Evolutionary conservation across 2,797 vertebrate species (phyloP).

Genomic region (Sparus aurata): DNA sequence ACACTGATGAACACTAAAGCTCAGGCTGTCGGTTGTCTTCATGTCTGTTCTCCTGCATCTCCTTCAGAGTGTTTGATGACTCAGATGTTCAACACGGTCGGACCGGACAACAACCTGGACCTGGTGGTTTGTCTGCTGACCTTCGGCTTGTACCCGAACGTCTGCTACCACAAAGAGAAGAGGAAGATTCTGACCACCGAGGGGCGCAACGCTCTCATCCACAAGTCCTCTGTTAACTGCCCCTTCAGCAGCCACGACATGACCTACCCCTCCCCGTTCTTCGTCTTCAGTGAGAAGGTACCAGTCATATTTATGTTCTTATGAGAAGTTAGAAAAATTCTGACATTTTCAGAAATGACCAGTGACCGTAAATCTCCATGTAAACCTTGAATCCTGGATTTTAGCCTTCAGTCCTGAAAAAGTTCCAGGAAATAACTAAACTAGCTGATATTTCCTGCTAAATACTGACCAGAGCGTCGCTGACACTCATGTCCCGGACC

Average conservation of each 20-base stretch:
- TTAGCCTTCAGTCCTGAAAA: too few species aligned
- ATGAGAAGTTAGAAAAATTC: too few species aligned
- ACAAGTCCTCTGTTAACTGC: constrained; percentile 98
- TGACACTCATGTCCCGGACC: too few species aligned
- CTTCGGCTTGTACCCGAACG: constrained; percentile 95
- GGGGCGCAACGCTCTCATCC: constrained; percentile 96
- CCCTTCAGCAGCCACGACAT: constrained; percentile 96
- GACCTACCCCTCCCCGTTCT: constrained; percentile 94
- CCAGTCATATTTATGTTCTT: background rate
- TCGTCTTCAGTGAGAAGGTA: constrained; percentile 98
- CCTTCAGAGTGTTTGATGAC: constrained; percentile 91
- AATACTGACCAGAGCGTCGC: too few species aligned
- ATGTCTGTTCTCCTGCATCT: background rate
- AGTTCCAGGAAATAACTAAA: too few species aligned
- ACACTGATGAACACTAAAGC: background rate
- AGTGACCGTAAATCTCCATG: too few species aligned
- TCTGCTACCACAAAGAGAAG: constrained; percentile 98
- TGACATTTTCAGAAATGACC: too few species aligned
- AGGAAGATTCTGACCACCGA: constrained; percentile 97
- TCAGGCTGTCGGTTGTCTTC: background rate
- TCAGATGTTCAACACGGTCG: constrained; percentile 92
- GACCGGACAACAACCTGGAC: constrained; percentile 95
- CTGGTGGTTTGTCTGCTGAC: constrained; percentile 94
- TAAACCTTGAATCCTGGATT: too few species aligned
- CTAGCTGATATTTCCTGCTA: too few species aligned